phyloP scores from a whole-genome alignment of 2,797 vertebrate species.

The Melanotaenia trifasciata region DNA sequence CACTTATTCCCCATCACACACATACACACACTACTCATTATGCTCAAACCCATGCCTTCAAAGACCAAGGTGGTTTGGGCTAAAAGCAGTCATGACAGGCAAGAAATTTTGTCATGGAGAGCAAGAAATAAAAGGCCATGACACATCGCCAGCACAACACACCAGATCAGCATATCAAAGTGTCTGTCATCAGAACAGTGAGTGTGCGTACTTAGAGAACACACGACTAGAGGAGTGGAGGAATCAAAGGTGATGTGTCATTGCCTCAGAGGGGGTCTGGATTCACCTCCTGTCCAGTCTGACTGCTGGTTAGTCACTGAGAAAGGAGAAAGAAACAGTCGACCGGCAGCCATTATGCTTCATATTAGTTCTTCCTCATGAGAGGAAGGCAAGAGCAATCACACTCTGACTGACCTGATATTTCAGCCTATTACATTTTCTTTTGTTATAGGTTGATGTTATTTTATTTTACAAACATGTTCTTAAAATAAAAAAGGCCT shows the following conservation, averaged over 20 bases:
- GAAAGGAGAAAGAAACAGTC: constrained; percentile 39
- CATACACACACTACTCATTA: constrained; percentile 32
- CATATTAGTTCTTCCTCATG: constrained; percentile 10
- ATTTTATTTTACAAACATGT: constrained; percentile 33
- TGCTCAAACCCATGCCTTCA: constrained; percentile 18
- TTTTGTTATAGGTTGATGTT: constrained; percentile 25
- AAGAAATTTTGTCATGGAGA: constrained; percentile 44
- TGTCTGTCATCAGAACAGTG: constrained; percentile 22
- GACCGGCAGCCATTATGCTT: constrained; percentile 31
- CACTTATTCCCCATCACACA: constrained; percentile 41
- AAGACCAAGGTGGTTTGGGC: constrained; percentile 36
- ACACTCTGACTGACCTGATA: constrained; percentile 19
- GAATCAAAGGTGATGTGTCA: constrained; percentile 72
- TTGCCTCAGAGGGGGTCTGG: constrained; percentile 51
- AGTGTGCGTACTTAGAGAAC: constrained; percentile 16
- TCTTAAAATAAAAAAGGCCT: not conserved
- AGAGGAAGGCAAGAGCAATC: constrained; percentile 6
- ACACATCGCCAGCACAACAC: constrained; percentile 53
- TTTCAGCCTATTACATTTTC: constrained; percentile 7
- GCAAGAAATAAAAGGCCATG: constrained; percentile 60
- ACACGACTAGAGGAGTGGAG: constrained; percentile 19
- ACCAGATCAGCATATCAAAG: constrained; percentile 53
- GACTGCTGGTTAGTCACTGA: constrained; percentile 76
- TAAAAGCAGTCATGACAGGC: constrained; percentile 44
- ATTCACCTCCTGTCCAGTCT: constrained; percentile 64